Percentiles rank a stretch among this genome's conserved stretches.
Conservation (phyloP, 2,888 invertebrate genomes). For the Hydropsyche betteni region DNA sequence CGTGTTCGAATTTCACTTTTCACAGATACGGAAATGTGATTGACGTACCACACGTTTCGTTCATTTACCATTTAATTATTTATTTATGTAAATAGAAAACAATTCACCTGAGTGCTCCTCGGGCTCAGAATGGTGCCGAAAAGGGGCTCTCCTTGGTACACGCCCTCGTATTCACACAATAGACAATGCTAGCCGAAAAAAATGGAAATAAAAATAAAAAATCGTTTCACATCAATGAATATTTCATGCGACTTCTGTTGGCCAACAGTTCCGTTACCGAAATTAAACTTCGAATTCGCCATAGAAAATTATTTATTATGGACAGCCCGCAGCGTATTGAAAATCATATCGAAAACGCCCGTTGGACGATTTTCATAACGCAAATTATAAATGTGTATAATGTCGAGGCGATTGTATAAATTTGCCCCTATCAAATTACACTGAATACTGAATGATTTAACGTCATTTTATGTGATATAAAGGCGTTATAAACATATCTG, state of each 20-base stretch:
- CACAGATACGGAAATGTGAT: slow-evolving; percentile 7
- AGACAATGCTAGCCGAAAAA: slow-evolving; percentile 24
- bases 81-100: slow-evolving; percentile 48
- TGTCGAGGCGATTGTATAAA: slow-evolving; percentile 23
- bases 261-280: background rate
- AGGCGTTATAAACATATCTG: slow-evolving; percentile 31
- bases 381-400: slow-evolving; percentile 7
- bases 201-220: background rate
- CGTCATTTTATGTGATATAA: slow-evolving; percentile 33
- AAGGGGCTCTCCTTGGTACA: slow-evolving; percentile 42
- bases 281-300: too few relatives aligned
- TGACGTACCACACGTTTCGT: background rate
- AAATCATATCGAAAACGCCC: too few relatives aligned
- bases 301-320: too few relatives aligned
- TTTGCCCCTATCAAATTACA: slow-evolving; percentile 27
- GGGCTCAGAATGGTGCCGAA: slow-evolving; percentile 48
- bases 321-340: too few relatives aligned
- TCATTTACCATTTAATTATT: slow-evolving; percentile 44
- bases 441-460: slow-evolving; percentile 31
- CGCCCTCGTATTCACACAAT: slow-evolving; percentile 47
- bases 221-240: background rate
- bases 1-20: background rate
- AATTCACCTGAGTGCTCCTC: slow-evolving; percentile 46
- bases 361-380: too few relatives aligned
- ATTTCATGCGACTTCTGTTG: slow-evolving; percentile 31